phyloP scores from a whole-genome alignment of 2,888 invertebrate genomes.

The Steinernema scapterisci region DNA sequence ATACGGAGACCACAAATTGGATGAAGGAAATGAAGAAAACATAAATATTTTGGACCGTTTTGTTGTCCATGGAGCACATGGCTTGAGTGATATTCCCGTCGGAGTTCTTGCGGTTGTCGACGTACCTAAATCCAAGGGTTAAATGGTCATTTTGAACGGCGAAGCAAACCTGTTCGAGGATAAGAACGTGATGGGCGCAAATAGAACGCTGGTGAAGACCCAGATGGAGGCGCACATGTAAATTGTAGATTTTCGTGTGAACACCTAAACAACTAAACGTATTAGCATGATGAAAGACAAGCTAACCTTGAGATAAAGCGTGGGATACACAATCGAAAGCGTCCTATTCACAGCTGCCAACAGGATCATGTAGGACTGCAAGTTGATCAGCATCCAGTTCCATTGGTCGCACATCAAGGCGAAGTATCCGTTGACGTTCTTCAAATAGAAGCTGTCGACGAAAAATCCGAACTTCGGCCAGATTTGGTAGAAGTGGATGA shows the following conservation, averaged over 20 bases:
- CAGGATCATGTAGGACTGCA: neutral
- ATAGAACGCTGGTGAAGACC: neutral
- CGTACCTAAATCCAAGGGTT: neutral
- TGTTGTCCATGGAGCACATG: constrained; percentile 5
- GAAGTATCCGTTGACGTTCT: neutral
- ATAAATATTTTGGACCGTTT: neutral
- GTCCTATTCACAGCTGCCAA: neutral
- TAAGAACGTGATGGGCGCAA: neutral
- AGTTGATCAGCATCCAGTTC: constrained; percentile 2
- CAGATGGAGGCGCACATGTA: neutral
- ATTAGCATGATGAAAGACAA: neutral
- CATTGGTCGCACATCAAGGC: constrained; percentile 11
- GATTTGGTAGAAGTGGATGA: constrained; percentile 8
- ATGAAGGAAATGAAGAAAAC: constrained; percentile 11
- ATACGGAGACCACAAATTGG: neutral
- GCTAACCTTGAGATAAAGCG: neutral
- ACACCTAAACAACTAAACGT: neutral
- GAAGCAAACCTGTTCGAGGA: neutral
- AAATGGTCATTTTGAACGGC: neutral
- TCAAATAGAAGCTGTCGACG: neutral
- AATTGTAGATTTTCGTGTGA: neutral
- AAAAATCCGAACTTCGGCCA: constrained; percentile 8
- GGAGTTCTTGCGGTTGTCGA: neutral
- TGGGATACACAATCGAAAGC: neutral
- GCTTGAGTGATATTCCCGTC: neutral